Conservation (phyloP, 2,888 invertebrate genomes). For the Epinotia bilunana region DNA sequence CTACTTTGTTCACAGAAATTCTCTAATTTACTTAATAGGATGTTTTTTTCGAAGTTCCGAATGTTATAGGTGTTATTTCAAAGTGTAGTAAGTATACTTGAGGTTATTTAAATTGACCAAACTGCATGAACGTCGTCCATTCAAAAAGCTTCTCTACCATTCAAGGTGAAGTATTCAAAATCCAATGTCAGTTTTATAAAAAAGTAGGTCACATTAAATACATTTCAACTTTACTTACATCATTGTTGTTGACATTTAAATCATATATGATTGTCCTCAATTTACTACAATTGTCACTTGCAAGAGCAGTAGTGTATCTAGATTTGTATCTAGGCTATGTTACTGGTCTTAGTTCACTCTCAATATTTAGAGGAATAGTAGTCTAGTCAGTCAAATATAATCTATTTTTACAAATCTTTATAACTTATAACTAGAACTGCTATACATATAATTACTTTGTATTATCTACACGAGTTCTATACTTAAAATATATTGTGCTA, state of each 20-base stretch:
- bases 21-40: conserved; percentile 5
- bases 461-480: neutral
- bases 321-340: neutral
- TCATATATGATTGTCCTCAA: neutral
- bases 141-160: too few species aligned
- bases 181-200: too few species aligned
- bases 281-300: conserved; percentile 3
- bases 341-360: neutral
- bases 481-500: conserved; percentile 3
- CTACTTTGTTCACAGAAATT: conserved; percentile 39
- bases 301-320: neutral
- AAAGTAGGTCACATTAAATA: too few species aligned
- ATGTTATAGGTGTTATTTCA: neutral
- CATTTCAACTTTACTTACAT: neutral
- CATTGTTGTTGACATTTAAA: neutral
- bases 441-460: conserved; percentile 9
- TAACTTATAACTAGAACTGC: conserved; percentile 2
- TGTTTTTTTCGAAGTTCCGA: neutral
- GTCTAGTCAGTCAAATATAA: conserved; percentile 40
- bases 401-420: conserved; percentile 32
- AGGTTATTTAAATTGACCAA: too few species aligned
- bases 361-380: conserved; percentile 29
- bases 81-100: neutral
- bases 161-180: too few species aligned
- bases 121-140: too few species aligned